phyloP scores from a whole-genome alignment of 1,140 invertebrate genomes.

The Ruditapes philippinarum region DNA sequence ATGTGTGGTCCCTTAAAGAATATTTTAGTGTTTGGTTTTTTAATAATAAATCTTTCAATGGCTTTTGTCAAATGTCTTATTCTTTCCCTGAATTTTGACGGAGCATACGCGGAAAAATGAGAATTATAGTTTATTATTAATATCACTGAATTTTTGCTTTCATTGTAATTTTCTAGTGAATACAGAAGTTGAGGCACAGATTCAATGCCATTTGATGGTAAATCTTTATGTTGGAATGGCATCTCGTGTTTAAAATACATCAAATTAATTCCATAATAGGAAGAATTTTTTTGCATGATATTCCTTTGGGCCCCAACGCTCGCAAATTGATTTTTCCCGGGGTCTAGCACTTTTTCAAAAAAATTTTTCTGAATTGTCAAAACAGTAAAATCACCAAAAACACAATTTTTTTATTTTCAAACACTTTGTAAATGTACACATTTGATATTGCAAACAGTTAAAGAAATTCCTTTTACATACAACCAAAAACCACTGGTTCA shows the following conservation, averaged over 20 bases:
- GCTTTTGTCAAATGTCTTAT: background rate
- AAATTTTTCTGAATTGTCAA: slow-evolving; percentile 31
- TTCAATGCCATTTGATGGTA: background rate
- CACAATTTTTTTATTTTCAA: slow-evolving; percentile 14
- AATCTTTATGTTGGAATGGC: slow-evolving; percentile 51
- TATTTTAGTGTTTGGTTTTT: slow-evolving; percentile 34
- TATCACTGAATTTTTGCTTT: slow-evolving; percentile 18
- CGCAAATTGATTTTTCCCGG: background rate
- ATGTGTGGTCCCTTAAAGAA: slow-evolving; percentile 29
- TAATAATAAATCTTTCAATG: background rate
- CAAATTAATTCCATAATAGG: slow-evolving; percentile 6
- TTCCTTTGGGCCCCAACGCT: background rate
- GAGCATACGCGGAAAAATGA: slow-evolving; percentile 23
- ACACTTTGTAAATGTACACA: background rate
- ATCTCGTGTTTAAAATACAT: slow-evolving; percentile 40
- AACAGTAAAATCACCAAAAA: slow-evolving; percentile 24
- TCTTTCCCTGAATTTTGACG: background rate
- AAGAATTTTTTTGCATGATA: slow-evolving; percentile 15
- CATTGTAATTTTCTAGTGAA: background rate
- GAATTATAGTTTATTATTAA: slow-evolving; percentile 18
- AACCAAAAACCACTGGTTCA: slow-evolving; percentile 27
- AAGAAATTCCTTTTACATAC: slow-evolving; percentile 3
- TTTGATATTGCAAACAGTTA: background rate
- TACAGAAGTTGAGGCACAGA: background rate
- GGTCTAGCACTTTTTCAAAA: background rate